These are phyloP conservation scores for Ellobium chinense DNA, from an alignment of 2,888 invertebrate genomes.

Conservation along the genomic window DNA sequence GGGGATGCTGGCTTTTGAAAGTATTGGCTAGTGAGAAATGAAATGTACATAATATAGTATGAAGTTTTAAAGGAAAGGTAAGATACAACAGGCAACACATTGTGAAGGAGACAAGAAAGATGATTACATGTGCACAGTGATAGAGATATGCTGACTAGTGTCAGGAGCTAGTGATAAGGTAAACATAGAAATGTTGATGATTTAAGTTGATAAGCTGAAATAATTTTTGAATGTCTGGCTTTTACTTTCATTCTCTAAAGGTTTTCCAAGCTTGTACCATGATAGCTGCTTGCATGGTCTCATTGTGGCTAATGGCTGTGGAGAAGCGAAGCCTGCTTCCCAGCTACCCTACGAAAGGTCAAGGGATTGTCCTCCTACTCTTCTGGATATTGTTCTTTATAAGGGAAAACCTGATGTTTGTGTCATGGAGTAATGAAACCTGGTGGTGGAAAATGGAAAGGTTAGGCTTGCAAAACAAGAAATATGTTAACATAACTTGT, in stretches of 20 bases:
- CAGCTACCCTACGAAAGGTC: constrained; percentile 92
- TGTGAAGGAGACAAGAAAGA: too few relatives aligned
- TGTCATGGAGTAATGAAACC: constrained; percentile 90
- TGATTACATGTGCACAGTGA: too few relatives aligned
- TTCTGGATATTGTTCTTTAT: constrained; percentile 95
- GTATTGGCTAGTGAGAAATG: too few relatives aligned
- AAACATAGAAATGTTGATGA: too few relatives aligned
- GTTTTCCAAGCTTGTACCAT: constrained; percentile 65
- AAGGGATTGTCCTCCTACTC: constrained; percentile 91
- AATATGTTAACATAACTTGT: too few relatives aligned
- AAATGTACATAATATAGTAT: too few relatives aligned
- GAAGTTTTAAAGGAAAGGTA: too few relatives aligned
- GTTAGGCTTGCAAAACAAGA: constrained; percentile 82
- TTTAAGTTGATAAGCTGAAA: too few relatives aligned
- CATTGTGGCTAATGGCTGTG: constrained; percentile 86
- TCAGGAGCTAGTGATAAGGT: too few relatives aligned
- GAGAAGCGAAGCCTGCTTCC: constrained; percentile 91
- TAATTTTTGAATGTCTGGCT: not conserved
- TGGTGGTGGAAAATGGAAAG: constrained; percentile 95
- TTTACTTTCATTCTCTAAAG: constrained; percentile 28
- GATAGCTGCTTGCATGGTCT: constrained; percentile 85
- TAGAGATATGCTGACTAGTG: too few relatives aligned
- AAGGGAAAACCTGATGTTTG: constrained; percentile 90
- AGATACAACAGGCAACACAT: too few relatives aligned
- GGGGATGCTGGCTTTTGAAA: too few relatives aligned